Base-by-base conservation (phyloP, 2,888 invertebrate species). In the Leptopilina drosophilae region DNA sequence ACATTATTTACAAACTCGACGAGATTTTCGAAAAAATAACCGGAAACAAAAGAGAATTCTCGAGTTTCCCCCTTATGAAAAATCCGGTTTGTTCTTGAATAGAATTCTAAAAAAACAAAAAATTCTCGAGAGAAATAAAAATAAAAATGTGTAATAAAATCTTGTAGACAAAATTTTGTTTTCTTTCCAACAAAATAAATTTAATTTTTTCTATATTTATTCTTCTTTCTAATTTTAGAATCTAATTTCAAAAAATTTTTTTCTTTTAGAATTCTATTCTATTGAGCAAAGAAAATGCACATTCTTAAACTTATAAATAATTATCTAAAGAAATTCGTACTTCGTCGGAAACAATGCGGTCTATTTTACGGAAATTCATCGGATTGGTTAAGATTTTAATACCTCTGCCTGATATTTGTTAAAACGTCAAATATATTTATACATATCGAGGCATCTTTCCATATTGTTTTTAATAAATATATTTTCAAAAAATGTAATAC, bases 331-430 rank as follows among this genome's bases (percentile, higher is more conserved):
- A 33, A 73, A 59, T 56, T 73, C 40, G 56, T 56, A 73, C 56
- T 73, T 73, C 56, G 56, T 73, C 73, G 56, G 73, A 73, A 56
- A 73, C 56, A 73, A 73, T 73, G 73, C 56, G 73, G 56, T 53
- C 56, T 40, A 73, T 73, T 73, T 73, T n/a, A 73, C 73, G 73
- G 56, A 76, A 42, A 76, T 76, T 67, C 62, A 42, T 75, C 76
- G 81, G 81, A 87, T 84, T 83, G 82, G 78, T 84, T 82, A 82
- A 87, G 84, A 86, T 87, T 85, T 83, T 84, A 86, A 86, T 83
- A 82, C 85, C 84, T 86, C 81, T 78, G 84, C 84, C 85, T 81
- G 80, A 82, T 82, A 83, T 76, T 62, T 76, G 80, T 80, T 79
- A 73, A 56, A 73, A 73, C 73, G 73, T 78, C 76, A 69, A 76